A percentile compares a stretch with the other conserved stretches of the same genome.
Evolutionary conservation across 2,113 vertebrate genomes (phyloP).

Genomic region (Pelodiscus sinensis): DNA sequence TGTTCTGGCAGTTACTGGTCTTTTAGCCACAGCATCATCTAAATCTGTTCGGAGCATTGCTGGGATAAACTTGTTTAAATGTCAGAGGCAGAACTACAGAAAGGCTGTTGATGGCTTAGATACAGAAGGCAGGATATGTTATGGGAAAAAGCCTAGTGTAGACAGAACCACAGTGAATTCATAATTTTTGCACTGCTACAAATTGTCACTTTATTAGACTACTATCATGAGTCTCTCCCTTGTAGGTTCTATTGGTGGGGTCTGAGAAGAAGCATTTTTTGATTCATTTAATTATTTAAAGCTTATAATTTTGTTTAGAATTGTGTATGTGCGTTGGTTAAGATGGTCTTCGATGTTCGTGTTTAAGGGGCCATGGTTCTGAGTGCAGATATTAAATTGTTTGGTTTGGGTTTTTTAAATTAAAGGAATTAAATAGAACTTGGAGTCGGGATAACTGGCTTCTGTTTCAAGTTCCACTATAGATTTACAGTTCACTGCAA

Average conservation of each 20-base stretch:
- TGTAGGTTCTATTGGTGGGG: background rate
- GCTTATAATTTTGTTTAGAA: background rate
- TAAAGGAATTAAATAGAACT: background rate
- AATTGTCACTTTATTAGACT: background rate
- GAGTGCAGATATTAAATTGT: background rate
- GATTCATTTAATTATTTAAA: background rate
- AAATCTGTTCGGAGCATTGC: background rate
- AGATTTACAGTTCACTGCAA: background rate
- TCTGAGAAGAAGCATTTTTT: background rate
- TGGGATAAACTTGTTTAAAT: background rate
- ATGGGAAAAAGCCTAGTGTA: background rate
- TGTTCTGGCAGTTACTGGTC: background rate
- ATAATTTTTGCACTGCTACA: background rate
- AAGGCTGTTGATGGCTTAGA: background rate
- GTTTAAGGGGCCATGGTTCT: background rate
- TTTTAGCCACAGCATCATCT: background rate
- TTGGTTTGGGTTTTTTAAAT: background rate
- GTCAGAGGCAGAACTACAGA: background rate
- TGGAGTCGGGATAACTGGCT: background rate
- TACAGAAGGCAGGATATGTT: background rate
- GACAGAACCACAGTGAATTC: background rate
- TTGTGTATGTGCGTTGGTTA: background rate
- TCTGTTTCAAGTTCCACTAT: background rate
- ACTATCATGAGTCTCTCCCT: background rate
- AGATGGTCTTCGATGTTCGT: background rate